phyloP scores from a whole-genome alignment of 2,888 invertebrate species.

The Synergus gifuensis region DNA sequence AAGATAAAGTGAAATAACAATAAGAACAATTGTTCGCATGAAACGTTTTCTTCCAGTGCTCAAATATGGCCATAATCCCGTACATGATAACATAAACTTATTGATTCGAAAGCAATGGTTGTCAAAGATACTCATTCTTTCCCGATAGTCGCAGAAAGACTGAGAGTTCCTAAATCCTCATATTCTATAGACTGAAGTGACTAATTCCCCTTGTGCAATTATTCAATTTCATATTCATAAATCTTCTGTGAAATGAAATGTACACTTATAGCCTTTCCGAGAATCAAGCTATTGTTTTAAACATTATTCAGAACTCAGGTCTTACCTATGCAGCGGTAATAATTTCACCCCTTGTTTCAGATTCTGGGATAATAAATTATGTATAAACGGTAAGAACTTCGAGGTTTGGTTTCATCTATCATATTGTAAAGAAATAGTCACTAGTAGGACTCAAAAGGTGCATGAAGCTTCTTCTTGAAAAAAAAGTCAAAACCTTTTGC shows the following conservation, averaged over 20 bases:
- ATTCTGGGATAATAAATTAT: neutral
- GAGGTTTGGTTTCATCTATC: neutral
- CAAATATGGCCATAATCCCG: constrained; percentile 14
- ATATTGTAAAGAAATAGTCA: neutral
- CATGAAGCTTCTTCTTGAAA: neutral
- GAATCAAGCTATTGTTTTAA: neutral
- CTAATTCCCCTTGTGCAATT: neutral
- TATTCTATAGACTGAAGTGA: neutral
- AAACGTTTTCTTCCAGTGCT: neutral
- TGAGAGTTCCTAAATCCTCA: neutral
- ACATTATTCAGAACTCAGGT: neutral
- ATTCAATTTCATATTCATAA: constrained; percentile 2
- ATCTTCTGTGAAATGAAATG: neutral
- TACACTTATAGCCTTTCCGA: neutral
- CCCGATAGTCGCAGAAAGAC: neutral
- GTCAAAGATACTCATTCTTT: constrained; percentile 18
- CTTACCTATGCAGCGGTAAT: neutral
- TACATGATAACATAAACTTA: constrained; percentile 3
- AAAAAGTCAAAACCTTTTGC: too few species aligned
- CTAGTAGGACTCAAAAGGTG: neutral
- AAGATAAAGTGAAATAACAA: neutral
- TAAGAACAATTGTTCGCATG: neutral
- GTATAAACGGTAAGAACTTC: neutral
- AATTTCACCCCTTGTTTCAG: neutral
- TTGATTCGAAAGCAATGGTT: constrained; percentile 22